phyloP scores from a whole-genome alignment of 2,888 invertebrate genomes.

The Eristalinus aeneus region DNA sequence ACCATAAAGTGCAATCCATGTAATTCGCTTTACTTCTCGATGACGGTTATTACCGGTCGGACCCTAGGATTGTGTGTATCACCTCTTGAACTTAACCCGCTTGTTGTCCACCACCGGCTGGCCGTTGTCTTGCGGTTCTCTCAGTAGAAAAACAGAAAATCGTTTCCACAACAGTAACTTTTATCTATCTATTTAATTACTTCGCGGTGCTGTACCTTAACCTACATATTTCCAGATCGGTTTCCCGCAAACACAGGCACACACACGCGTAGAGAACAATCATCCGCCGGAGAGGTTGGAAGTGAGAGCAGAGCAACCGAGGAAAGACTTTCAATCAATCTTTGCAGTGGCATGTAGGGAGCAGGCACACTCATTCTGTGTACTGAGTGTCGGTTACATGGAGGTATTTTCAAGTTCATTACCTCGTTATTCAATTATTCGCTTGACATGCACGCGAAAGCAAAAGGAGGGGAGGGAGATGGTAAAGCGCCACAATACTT shows the following conservation, averaged over 20 bases:
- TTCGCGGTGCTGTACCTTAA: background rate
- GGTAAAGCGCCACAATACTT: background rate
- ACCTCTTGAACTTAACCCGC: background rate
- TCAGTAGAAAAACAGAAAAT: background rate
- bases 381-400: background rate
- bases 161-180: slow-evolving; percentile 2
- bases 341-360: background rate
- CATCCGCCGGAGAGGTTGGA: background rate
- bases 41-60: background rate
- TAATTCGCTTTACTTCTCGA: background rate
- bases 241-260: background rate
- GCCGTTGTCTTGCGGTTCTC: background rate
- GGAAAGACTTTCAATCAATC: background rate
- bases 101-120: background rate
- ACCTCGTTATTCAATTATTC: background rate
- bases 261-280: background rate
- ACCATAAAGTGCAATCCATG: background rate
- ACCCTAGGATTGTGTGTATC: background rate
- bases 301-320: background rate
- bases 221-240: background rate
- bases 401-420: background rate
- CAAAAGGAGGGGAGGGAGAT: background rate
- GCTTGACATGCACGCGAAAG: background rate
- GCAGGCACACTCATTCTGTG: background rate
- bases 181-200: background rate